Conservation (phyloP, 2,113 vertebrate genomes). For the Myotis yumanensis region DNA sequence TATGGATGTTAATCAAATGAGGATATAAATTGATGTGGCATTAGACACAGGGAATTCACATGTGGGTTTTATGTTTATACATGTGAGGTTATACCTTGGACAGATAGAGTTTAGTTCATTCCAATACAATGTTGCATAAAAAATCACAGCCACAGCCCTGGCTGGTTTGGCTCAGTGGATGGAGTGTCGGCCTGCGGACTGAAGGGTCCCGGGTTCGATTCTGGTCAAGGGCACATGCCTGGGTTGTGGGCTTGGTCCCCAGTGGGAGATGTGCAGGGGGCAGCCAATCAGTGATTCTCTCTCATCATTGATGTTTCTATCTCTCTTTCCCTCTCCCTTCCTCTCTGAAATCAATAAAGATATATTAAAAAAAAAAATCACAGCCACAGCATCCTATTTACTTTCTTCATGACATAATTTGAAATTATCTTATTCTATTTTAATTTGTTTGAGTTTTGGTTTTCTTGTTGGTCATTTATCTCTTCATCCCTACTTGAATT, state of each 20-base stretch:
- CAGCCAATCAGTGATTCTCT: too few species aligned
- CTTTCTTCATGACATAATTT: neutral
- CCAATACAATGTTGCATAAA: neutral
- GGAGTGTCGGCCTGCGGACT: too few species aligned
- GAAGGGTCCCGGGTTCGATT: too few species aligned
- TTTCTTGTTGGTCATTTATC: neutral
- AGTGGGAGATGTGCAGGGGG: too few species aligned
- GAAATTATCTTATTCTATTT: slow-evolving; percentile 13
- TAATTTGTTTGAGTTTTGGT: neutral
- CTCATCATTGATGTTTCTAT: too few species aligned
- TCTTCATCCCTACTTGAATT: neutral
- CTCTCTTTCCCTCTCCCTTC: too few species aligned
- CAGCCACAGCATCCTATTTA: neutral
- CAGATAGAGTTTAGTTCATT: neutral
- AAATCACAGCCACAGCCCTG: neutral
- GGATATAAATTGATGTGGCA: neutral
- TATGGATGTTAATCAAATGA: neutral
- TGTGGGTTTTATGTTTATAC: slow-evolving; percentile 35
- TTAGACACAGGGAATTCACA: neutral
- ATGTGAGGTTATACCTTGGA: neutral
- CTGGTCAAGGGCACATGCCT: too few species aligned
- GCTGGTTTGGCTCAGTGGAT: too few species aligned
- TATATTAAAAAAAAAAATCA: neutral
- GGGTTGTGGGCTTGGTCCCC: too few species aligned
- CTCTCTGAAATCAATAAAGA: too few species aligned